phyloP scores from a whole-genome alignment of 35 echinoderm and acorn worm species.

The Holothuria glaberrima region DNA sequence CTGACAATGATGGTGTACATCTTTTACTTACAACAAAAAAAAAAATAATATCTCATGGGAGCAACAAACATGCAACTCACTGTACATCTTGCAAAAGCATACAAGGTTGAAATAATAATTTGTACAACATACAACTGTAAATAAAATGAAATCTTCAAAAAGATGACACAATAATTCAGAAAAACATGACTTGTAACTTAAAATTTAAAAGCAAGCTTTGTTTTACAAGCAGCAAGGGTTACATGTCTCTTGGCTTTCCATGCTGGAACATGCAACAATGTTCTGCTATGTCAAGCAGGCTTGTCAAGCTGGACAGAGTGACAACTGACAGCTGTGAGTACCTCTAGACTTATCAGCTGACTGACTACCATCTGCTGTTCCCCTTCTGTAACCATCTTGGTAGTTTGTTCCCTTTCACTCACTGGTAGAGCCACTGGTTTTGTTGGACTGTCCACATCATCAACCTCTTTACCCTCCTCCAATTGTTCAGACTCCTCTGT shows the following conservation, averaged over 20 bases:
- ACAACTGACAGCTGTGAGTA: conserved; percentile 22
- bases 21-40: too few species aligned
- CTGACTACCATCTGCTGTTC: neutral
- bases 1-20: too few species aligned
- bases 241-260: neutral
- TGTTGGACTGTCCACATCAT: conserved; percentile 89
- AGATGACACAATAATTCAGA: too few species aligned
- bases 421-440: conserved; percentile 69
- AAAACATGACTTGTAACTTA: too few species aligned
- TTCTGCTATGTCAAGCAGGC: conserved; percentile 12
- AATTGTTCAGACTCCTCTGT: neutral
- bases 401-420: conserved; percentile 3
- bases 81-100: neutral
- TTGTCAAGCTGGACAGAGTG: conserved; percentile 11
- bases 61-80: too few species aligned
- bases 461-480: conserved; percentile 58
- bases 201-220: too few species aligned
- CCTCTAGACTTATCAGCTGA: neutral
- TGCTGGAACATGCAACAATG: conserved; percentile 22
- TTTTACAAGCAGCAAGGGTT: neutral
- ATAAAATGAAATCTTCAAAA: neutral
- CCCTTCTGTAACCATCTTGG: neutral
- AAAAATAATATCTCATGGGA: too few species aligned
- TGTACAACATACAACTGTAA: neutral
- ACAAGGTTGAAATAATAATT: neutral